phyloP scores from a whole-genome alignment of 2,797 vertebrate species.

The Clamator glandarius region DNA sequence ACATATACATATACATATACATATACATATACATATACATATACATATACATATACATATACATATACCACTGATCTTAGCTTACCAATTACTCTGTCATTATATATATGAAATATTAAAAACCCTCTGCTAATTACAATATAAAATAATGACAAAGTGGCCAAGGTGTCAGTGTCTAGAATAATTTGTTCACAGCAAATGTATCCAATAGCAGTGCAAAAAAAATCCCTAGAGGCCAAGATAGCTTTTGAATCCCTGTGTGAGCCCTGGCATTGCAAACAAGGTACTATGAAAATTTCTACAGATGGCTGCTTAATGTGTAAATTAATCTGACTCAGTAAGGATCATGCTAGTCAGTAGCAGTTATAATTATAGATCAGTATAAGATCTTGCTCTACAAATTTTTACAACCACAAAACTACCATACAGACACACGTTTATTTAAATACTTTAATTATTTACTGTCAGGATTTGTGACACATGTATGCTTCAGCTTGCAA shows the following conservation, averaged over 20 bases:
- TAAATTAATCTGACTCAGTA: conserved; percentile 77
- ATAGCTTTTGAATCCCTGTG: conserved; percentile 56
- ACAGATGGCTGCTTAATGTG: conserved; percentile 78
- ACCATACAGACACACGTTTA: conserved; percentile 60
- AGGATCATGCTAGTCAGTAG: conserved; percentile 72
- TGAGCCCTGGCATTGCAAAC: conserved; percentile 48
- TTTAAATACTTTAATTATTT: conserved; percentile 80
- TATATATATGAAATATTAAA: conserved; percentile 39
- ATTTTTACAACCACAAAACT: conserved; percentile 68
- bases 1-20: no score
- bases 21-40: neutral
- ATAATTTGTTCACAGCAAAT: conserved; percentile 59
- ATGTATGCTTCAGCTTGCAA: conserved; percentile 65
- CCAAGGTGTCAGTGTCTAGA: conserved; percentile 31
- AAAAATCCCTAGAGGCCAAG: conserved; percentile 34
- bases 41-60: neutral
- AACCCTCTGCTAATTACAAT: conserved; percentile 38
- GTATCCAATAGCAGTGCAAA: neutral
- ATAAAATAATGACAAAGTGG: conserved; percentile 44
- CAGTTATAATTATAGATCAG: conserved; percentile 78
- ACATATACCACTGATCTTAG: neutral
- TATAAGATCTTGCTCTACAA: conserved; percentile 73
- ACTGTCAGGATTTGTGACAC: conserved; percentile 75
- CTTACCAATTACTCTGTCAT: conserved; percentile 24
- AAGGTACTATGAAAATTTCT: conserved; percentile 69